Evolutionary conservation across 2,888 invertebrate species (phyloP).

Genomic region (Pandemis heparana): DNA sequence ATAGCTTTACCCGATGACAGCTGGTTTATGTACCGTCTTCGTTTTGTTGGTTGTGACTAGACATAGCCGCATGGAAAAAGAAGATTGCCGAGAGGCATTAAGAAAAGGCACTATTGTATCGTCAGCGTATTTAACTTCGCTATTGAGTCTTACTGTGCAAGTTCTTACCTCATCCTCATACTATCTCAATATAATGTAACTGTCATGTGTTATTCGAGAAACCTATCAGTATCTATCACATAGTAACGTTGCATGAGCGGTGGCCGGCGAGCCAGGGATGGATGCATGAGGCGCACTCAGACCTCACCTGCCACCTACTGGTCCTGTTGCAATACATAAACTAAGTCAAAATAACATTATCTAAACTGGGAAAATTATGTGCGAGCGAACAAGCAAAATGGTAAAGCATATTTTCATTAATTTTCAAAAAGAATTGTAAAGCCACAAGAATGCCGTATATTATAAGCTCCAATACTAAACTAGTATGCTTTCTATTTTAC

Average conservation of each 20-base stretch:
- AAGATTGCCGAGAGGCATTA: no score
- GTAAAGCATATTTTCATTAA: background rate
- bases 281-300: constrained; percentile 56
- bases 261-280: constrained; percentile 33
- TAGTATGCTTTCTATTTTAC: background rate
- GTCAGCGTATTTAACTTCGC: no score
- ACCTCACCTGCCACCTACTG: constrained; percentile 27
- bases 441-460: no score
- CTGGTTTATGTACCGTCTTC: no score
- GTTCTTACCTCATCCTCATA: no score
- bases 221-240: constrained; percentile 5
- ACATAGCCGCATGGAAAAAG: no score
- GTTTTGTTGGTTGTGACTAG: no score
- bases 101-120: no score
- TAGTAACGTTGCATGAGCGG: constrained; percentile 12
- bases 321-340: background rate
- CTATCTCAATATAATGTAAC: no score
- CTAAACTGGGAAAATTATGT: background rate
- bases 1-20: no score
- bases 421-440: background rate
- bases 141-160: no score
- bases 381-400: background rate
- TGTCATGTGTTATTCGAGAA: no score
- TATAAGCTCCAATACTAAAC: background rate
- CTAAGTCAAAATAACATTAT: background rate